phyloP scores from a whole-genome alignment of 1,140 invertebrate species.

The Asbolus verrucosus region DNA sequence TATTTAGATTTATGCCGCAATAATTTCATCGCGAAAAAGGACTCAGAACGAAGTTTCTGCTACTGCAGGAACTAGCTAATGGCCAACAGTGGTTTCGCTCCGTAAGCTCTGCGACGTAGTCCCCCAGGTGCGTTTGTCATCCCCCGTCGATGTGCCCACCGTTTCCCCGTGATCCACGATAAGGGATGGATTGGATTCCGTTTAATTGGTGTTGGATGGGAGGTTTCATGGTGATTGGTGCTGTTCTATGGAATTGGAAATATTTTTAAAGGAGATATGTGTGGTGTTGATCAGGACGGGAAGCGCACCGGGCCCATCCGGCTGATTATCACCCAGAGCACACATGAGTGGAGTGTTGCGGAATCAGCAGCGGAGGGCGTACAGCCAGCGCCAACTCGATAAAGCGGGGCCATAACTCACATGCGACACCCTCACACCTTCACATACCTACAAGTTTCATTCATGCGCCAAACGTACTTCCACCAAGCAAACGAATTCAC shows the following conservation, averaged over 20 bases:
- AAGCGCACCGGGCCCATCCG: constrained; percentile 47
- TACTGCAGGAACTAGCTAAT: too few relatives aligned
- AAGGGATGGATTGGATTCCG: too few relatives aligned
- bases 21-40: too few relatives aligned
- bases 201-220: too few relatives aligned
- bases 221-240: too few relatives aligned
- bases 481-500: neutral
- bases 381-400: constrained; percentile 50
- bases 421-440: constrained; percentile 46
- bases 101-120: too few relatives aligned
- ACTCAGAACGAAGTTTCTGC: too few relatives aligned
- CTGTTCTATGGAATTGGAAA: constrained; percentile 11
- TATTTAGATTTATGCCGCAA: too few relatives aligned
- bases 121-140: too few relatives aligned
- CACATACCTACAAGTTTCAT: constrained; percentile 36
- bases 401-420: constrained; percentile 55
- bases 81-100: too few relatives aligned
- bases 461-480: constrained; percentile 28
- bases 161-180: too few relatives aligned
- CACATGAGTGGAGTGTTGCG: constrained; percentile 58
- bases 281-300: constrained; percentile 34
- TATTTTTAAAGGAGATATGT: constrained; percentile 35
- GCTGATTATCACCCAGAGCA: constrained; percentile 56
- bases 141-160: too few relatives aligned
- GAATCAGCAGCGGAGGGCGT: constrained; percentile 55